Conservation (phyloP, 2,888 invertebrate species). For the Lycia hirtaria region DNA sequence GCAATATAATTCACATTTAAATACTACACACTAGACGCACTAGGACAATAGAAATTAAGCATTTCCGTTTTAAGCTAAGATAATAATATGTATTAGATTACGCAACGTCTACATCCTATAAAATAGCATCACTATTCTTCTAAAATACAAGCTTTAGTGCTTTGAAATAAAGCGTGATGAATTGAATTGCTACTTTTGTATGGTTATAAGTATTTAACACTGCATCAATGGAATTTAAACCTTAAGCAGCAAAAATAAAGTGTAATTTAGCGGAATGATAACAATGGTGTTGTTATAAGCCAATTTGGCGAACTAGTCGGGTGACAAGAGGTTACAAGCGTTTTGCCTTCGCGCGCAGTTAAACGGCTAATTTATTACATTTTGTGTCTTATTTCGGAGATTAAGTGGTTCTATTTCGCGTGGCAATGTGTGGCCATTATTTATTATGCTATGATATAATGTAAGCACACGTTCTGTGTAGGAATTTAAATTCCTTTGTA, state of each 20-base stretch:
- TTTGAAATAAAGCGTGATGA: background rate
- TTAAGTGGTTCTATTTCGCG: constrained; percentile 52
- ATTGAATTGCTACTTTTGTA: background rate
- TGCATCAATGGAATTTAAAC: constrained; percentile 19
- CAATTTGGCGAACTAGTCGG: constrained; percentile 61
- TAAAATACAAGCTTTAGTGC: background rate
- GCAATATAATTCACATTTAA: no score
- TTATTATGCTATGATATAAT: constrained; percentile 45
- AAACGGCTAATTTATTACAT: constrained; percentile 51
- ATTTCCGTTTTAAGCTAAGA: no score
- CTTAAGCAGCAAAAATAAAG: constrained; percentile 20
- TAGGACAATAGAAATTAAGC: no score
- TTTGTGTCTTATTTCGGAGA: constrained; percentile 60
- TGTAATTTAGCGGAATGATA: background rate
- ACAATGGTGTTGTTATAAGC: constrained; percentile 44
- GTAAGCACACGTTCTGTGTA: constrained; percentile 27
- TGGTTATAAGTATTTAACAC: background rate
- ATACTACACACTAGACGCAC: no score
- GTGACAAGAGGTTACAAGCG: constrained; percentile 54
- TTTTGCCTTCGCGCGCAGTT: constrained; percentile 51
- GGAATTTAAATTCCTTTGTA: constrained; percentile 18
- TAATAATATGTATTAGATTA: no score
- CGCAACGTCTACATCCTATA: no score
- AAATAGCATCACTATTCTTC: background rate
- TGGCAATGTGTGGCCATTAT: constrained; percentile 50